Evolutionary conservation across 2,797 vertebrate species (phyloP), one percentile per base, ranked within the genome.

Genomic region (Clarias fuscus): DNA sequence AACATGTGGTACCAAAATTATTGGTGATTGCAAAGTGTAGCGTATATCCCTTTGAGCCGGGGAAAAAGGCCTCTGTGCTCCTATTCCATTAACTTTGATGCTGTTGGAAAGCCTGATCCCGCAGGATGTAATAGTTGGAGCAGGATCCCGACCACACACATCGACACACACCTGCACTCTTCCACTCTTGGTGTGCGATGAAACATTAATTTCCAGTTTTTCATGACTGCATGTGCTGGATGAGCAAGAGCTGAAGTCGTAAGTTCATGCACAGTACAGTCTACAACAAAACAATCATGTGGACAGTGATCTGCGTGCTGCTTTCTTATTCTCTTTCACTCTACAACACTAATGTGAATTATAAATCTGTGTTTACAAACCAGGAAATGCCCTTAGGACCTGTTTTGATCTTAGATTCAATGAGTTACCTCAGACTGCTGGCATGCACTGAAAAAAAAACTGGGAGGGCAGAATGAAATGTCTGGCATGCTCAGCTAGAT

Each of bases 51-150:
- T 86, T 48, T 85, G 56, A 85, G 84, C 75, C 77, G 76, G 72
- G 61, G 76, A 58, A 85, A 86, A 78, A 80, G 58, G 72, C 71
- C 72, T 79, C 30, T 71, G 56, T 14, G 43, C 80, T 81, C 70
- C 64, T 70, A 72, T 79, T 88, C 70, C 71, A 64, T 75, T 80
- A 72, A 84, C 70, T 90, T 90, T 90, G 87, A 89, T 91, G 82
- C 82, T 73, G 70, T 90, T 85, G 86, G 86, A 90, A 88, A 86
- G 72, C 81, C 43, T 73, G 17, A 72, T 85, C 33, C 68, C 30
- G 61, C 82, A 37, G 89, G 77, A 89, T 89, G 85, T 88, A 86
- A 88, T 87, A 86, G 84, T 83, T 90, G 85, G 76, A 89, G 83
- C 79, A 24, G 30, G 73, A 59, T n/a, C 7, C 61, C 58, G 85